Evolutionary conservation across 2,888 invertebrate species (phyloP).

Genomic region (Rhimphoctona megacephalus): DNA sequence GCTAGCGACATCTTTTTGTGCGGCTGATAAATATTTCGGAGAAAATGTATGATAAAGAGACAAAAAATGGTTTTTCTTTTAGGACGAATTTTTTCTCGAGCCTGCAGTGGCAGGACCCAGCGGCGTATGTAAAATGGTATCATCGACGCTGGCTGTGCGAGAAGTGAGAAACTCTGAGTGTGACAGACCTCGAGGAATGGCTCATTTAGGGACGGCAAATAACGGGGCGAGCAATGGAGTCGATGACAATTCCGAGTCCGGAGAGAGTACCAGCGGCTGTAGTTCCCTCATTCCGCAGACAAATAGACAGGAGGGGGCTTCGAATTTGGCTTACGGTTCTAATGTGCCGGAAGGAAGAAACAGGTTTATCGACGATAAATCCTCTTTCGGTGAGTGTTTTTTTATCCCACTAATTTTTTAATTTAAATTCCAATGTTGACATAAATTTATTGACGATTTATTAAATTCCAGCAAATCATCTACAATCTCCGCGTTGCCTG

Average conservation of each 20-base stretch:
- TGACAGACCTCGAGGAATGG: slow-evolving; percentile 76
- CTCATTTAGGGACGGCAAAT: slow-evolving; percentile 75
- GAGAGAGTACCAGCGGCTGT: slow-evolving; percentile 87
- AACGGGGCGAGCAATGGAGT: slow-evolving; percentile 81
- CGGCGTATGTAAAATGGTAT: slow-evolving; percentile 75
- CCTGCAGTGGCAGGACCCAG: slow-evolving; percentile 76
- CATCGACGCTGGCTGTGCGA: slow-evolving; percentile 82
- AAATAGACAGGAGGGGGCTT: slow-evolving; percentile 80
- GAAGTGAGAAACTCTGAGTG: slow-evolving; percentile 73
- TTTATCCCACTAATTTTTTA: background rate
- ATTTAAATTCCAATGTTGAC: background rate
- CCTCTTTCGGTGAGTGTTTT: slow-evolving; percentile 78
- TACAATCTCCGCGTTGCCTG: slow-evolving; percentile 83
- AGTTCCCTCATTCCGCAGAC: slow-evolving; percentile 86
- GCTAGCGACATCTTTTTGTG: too few species aligned
- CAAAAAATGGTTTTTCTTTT: slow-evolving; percentile 45
- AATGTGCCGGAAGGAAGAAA: slow-evolving; percentile 76
- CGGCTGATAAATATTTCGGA: background rate
- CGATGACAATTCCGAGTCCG: slow-evolving; percentile 87
- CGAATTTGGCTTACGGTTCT: slow-evolving; percentile 75
- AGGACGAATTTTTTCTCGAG: slow-evolving; percentile 80
- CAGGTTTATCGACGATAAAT: slow-evolving; percentile 79
- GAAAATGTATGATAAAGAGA: background rate
- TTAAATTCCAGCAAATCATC: slow-evolving; percentile 78
- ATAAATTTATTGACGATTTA: background rate